Conservation (phyloP, 2,888 invertebrate genomes). For the Phanerotoma sp. region DNA sequence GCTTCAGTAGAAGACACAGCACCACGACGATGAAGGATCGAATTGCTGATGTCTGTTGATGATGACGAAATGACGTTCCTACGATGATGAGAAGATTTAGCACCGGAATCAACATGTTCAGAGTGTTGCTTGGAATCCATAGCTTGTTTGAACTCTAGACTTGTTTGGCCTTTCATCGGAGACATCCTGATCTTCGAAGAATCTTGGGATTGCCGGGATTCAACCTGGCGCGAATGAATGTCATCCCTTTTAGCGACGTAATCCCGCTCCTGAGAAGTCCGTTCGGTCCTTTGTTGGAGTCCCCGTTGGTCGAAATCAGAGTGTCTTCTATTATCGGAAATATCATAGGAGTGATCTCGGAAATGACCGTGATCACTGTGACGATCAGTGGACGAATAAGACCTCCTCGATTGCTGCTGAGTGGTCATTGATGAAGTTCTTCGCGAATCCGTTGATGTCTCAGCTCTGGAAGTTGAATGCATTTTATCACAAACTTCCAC, state of each 20-base stretch:
- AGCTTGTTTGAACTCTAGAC: constrained; percentile 62
- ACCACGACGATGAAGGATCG: constrained; percentile 77
- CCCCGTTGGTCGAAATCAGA: too few relatives aligned
- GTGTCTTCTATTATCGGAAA: too few relatives aligned
- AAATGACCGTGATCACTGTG: too few relatives aligned
- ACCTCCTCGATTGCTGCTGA: constrained; percentile 19
- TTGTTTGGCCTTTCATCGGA: constrained; percentile 50
- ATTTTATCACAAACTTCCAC: constrained; percentile 33
- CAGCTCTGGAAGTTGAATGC: constrained; percentile 52
- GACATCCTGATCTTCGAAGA: too few relatives aligned
- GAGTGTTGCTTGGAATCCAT: constrained; percentile 47
- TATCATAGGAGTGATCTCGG: too few relatives aligned
- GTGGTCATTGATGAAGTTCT: constrained; percentile 27
- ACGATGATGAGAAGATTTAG: constrained; percentile 64
- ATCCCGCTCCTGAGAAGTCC: too few relatives aligned
- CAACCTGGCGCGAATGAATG: too few relatives aligned
- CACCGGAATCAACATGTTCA: constrained; percentile 32
- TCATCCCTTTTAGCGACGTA: too few relatives aligned
- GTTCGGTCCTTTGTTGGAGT: too few relatives aligned
- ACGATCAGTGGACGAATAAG: constrained; percentile 25
- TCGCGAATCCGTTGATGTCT: constrained; percentile 38
- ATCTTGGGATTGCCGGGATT: too few relatives aligned
- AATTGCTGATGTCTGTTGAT: constrained; percentile 72
- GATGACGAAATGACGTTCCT: constrained; percentile 72
- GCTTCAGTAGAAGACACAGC: constrained; percentile 70